These are phyloP conservation scores for human (Homo sapiens) DNA, from an alignment of 2,113 vertebrate species.

Conservation along the genomic window DNA sequence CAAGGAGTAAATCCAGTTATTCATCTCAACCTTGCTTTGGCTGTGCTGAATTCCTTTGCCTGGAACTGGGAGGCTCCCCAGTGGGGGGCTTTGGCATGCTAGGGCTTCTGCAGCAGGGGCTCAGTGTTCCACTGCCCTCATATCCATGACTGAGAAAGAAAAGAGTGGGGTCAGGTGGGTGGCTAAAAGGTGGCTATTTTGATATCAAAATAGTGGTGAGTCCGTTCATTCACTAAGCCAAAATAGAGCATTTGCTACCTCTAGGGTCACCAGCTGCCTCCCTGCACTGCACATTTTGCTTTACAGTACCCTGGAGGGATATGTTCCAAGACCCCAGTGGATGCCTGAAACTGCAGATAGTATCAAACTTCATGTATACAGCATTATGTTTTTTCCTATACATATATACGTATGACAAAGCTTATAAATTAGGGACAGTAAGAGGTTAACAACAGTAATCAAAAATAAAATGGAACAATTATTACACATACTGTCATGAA, in stretches of 20 bases:
- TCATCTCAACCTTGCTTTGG: not conserved
- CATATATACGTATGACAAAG: not conserved
- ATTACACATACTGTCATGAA: not conserved
- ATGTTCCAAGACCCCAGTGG: not conserved
- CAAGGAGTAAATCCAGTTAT: constrained; percentile 1
- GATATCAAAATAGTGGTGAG: not conserved
- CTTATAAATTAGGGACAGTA: not conserved
- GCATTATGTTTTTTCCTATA: not conserved
- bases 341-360: not conserved
- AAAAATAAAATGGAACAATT: not conserved
- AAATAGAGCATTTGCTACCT: not conserved
- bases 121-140: not conserved
- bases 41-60: not conserved
- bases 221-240: not conserved
- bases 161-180: not conserved
- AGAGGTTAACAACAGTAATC: not conserved
- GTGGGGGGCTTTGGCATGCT: not conserved
- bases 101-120: not conserved
- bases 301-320: not conserved
- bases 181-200: not conserved
- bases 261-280: not conserved
- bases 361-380: not conserved
- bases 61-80: not conserved
- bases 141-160: not conserved
- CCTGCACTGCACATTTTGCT: not conserved